These are phyloP conservation scores for Drosophila tani DNA, from an alignment of 1,140 invertebrate genomes.

Conservation along the genomic window DNA sequence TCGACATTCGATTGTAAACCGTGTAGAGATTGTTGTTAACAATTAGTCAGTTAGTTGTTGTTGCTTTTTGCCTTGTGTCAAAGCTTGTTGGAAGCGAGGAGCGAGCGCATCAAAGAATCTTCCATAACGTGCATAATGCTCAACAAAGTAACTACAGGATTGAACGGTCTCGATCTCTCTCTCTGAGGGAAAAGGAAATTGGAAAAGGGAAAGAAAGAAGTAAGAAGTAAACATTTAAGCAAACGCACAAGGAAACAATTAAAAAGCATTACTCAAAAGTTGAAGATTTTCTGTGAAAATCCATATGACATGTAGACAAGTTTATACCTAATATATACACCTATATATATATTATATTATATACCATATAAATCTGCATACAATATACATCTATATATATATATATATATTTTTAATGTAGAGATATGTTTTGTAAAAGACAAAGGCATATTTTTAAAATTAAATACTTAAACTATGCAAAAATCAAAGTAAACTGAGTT, in stretches of 20 bases:
- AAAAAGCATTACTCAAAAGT: conserved; percentile 81
- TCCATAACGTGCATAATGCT: conserved; percentile 73
- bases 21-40: conserved; percentile 68
- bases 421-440: conserved; percentile 83
- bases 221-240: conserved; percentile 20
- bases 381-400: conserved; percentile 64
- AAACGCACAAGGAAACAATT: conserved; percentile 71
- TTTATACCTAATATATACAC: conserved; percentile 78
- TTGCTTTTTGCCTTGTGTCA: conserved; percentile 59
- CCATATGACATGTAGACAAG: conserved; percentile 75
- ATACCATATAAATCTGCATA: conserved; percentile 73
- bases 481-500: conserved; percentile 31
- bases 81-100: conserved; percentile 40
- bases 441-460: conserved; percentile 82
- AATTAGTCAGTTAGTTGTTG: conserved; percentile 62
- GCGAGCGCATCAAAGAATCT: conserved; percentile 65
- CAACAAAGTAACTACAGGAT: conserved; percentile 59
- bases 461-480: conserved; percentile 61
- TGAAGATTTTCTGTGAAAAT: conserved; percentile 84
- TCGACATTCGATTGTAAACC: conserved; percentile 34
- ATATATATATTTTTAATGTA: conserved; percentile 80
- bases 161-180: conserved; percentile 24
- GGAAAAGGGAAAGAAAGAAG: conserved; percentile 18
- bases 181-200: conserved; percentile 11
- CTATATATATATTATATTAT: conserved; percentile 65